phyloP scores from a whole-genome alignment of 2,797 vertebrate genomes.

The Urophycis tenuis region DNA sequence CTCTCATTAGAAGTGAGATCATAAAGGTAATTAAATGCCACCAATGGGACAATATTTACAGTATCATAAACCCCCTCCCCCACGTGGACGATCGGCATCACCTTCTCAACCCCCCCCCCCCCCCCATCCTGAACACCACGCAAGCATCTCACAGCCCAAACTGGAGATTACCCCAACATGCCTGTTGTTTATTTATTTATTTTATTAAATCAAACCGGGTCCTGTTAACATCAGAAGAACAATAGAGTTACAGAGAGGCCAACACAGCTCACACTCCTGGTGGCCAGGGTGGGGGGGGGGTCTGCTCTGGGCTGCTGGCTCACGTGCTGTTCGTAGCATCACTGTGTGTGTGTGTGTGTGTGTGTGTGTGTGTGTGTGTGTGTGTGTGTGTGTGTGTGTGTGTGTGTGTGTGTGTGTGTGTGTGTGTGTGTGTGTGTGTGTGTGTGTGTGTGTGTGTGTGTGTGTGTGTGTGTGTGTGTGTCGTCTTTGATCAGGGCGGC shows the following conservation, averaged over 20 bases:
- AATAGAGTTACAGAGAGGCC: not conserved
- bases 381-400: not conserved
- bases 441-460: not conserved
- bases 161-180: not conserved
- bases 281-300: too few relatives aligned
- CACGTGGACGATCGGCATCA: not conserved
- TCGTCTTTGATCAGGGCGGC: slow-evolving; percentile 23
- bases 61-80: not conserved
- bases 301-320: too few relatives aligned
- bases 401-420: slow-evolving; percentile 7
- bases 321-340: too few relatives aligned
- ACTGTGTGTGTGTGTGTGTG: slow-evolving; percentile 5
- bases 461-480: not conserved
- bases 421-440: not conserved
- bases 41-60: not conserved
- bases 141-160: not conserved
- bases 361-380: not conserved
- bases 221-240: not conserved
- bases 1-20: not conserved
- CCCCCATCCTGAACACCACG: not conserved
- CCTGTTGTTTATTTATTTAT: too few relatives aligned
- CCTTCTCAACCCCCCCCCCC: not conserved
- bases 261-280: not conserved
- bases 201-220: too few relatives aligned
- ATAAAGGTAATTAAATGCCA: not conserved